phyloP scores from a whole-genome alignment of 2,888 invertebrate genomes.

The Tholera decimalis region DNA sequence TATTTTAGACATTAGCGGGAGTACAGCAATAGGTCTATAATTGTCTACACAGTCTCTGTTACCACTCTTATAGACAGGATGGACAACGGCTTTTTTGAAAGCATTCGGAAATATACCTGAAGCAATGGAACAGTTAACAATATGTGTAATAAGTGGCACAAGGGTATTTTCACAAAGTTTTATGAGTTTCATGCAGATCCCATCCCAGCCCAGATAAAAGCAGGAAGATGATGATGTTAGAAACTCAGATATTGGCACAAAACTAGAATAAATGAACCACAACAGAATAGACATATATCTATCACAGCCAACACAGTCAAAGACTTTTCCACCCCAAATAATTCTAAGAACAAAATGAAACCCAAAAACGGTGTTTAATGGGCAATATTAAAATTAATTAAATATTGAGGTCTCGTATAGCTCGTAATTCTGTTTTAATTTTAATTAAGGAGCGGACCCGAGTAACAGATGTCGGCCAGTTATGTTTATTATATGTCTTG shows the following conservation, averaged over 20 bases:
- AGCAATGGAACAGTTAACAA: too few relatives aligned
- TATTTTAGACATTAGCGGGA: too few relatives aligned
- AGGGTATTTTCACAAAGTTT: too few relatives aligned
- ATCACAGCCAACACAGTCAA: slow-evolving; percentile 5
- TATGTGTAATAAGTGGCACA: too few relatives aligned
- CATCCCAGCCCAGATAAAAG: too few relatives aligned
- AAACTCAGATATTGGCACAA: not conserved
- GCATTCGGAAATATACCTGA: too few relatives aligned
- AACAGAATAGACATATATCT: slow-evolving; percentile 1
- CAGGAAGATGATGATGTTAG: not conserved
- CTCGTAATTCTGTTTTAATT: slow-evolving; percentile 83
- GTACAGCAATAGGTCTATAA: too few relatives aligned
- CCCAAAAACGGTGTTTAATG: slow-evolving; percentile 66
- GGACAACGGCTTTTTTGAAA: too few relatives aligned
- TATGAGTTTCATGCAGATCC: too few relatives aligned
- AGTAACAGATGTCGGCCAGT: slow-evolving; percentile 82
- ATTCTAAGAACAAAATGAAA: slow-evolving; percentile 59
- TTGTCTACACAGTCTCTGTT: too few relatives aligned
- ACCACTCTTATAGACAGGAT: too few relatives aligned
- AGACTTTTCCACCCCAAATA: slow-evolving; percentile 49
- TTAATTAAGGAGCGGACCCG: slow-evolving; percentile 80
- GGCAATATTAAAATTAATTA: slow-evolving; percentile 75
- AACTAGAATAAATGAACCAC: not conserved
- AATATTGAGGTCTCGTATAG: slow-evolving; percentile 80
- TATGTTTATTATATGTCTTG: slow-evolving; percentile 74